phyloP scores from a whole-genome alignment of 2,113 vertebrate genomes.

The Apodemus speciosus region DNA sequence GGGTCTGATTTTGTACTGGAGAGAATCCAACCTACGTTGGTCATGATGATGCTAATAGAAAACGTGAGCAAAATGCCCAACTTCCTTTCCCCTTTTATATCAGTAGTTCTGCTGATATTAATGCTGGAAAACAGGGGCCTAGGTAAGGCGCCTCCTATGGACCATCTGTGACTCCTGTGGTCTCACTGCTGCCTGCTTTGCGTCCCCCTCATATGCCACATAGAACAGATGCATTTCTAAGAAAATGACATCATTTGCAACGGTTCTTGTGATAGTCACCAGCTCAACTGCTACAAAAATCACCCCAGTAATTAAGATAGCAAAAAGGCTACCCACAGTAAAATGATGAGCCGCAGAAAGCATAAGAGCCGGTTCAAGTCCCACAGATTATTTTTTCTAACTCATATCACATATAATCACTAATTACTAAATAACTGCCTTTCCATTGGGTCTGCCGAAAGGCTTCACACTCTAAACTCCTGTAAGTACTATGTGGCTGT shows the following conservation, averaged over 20 bases:
- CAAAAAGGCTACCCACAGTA: not conserved
- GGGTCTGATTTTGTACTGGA: slow-evolving; percentile 17
- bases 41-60: not conserved
- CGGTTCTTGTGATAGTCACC: not conserved
- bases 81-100: not conserved
- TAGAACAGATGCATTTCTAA: slow-evolving; percentile 6
- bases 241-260: slow-evolving; percentile 8
- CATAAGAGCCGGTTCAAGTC: not conserved
- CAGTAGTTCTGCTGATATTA: not conserved
- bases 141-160: not conserved
- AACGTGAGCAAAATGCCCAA: not conserved
- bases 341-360: not conserved
- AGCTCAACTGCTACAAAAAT: not conserved
- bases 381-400: slow-evolving; percentile 43
- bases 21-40: slow-evolving; percentile 20
- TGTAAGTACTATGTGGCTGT: not conserved
- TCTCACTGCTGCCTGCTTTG: not conserved
- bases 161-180: not conserved
- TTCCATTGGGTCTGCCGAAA: slow-evolving; percentile 40
- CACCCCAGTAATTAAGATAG: slow-evolving; percentile 19
- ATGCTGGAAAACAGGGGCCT: not conserved
- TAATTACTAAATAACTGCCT: slow-evolving; percentile 20
- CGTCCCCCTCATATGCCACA: not conserved
- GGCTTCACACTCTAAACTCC: not conserved
- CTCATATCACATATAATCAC: slow-evolving; percentile 19